These are phyloP conservation scores for Heteractis magnifica DNA, from an alignment of 92 coral and sea anemone genomes.

Conservation along the genomic window DNA sequence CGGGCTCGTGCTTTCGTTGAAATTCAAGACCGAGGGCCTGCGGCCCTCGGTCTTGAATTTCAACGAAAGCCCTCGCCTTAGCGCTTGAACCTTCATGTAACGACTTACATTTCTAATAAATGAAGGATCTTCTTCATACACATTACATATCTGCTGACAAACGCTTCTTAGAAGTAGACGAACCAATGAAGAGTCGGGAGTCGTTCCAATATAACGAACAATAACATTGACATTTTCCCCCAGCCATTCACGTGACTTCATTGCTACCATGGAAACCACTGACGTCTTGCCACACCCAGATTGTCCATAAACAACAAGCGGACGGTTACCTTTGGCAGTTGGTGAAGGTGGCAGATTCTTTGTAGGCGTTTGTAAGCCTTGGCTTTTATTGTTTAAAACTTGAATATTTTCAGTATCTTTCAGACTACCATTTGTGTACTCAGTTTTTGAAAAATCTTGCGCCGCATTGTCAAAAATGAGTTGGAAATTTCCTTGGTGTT, in stretches of 20 bases:
- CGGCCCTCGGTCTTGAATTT: too few relatives aligned
- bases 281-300: constrained; percentile 99
- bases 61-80: too few relatives aligned
- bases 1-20: too few relatives aligned
- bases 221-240: constrained; percentile 64
- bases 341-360: neutral
- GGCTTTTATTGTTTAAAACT: neutral
- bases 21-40: too few relatives aligned
- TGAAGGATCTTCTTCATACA: constrained; percentile 45
- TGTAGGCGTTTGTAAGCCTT: neutral
- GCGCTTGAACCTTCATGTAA: neutral
- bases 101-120: constrained; percentile 74
- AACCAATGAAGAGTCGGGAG: constrained; percentile 87
- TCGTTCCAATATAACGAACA: constrained; percentile 82
- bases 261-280: constrained; percentile 79
- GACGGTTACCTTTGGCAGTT: neutral
- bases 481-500: neutral
- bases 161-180: constrained; percentile 75
- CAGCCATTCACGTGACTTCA: constrained; percentile 50
- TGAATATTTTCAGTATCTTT: neutral
- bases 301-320: constrained; percentile 75
- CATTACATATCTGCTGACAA: constrained; percentile 81
- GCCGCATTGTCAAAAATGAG: too few relatives aligned
- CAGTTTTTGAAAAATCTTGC: neutral
- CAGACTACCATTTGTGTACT: neutral